Evolutionary conservation across 2,888 invertebrate species (phyloP).

Genomic region (Hoplodrina blanda): DNA sequence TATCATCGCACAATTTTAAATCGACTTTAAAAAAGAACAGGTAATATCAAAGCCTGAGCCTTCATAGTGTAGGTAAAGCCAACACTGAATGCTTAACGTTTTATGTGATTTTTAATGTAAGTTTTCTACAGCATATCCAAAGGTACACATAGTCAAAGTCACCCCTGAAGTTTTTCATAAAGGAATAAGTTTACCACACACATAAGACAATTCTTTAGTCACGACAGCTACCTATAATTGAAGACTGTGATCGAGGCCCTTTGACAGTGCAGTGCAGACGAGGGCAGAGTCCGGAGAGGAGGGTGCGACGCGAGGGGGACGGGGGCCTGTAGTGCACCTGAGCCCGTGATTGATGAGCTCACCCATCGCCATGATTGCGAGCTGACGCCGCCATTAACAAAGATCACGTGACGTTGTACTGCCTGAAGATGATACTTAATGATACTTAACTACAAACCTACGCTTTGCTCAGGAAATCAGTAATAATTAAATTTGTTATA

Average conservation of each 20-base stretch:
- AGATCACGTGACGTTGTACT: conserved; percentile 51
- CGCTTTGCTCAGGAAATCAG: conserved; percentile 7
- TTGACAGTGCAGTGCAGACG: conserved; percentile 71
- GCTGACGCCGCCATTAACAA: conserved; percentile 74
- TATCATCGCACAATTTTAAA: background rate
- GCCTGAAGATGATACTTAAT: conserved; percentile 13
- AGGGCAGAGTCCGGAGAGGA: conserved; percentile 63
- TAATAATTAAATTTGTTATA: background rate
- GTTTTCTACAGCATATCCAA: too few species aligned
- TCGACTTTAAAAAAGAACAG: background rate
- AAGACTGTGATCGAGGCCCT: conserved; percentile 63
- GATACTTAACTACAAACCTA: conserved; percentile 9
- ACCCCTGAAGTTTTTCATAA: conserved; percentile 16
- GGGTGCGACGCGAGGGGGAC: conserved; percentile 59
- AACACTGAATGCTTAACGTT: too few species aligned
- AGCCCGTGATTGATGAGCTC: conserved; percentile 88
- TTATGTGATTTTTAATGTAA: too few species aligned
- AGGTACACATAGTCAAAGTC: too few species aligned
- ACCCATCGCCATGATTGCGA: conserved; percentile 85
- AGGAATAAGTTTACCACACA: conserved; percentile 18
- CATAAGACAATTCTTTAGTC: conserved; percentile 33
- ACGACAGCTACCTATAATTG: conserved; percentile 65
- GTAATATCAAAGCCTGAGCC: too few species aligned
- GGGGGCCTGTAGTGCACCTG: conserved; percentile 80
- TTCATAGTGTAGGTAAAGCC: too few species aligned